Evolutionary conservation across 2,113 vertebrate genomes (phyloP), one percentile per base, ranked within the genome.

Genomic region (Podarcis raffonei): DNA sequence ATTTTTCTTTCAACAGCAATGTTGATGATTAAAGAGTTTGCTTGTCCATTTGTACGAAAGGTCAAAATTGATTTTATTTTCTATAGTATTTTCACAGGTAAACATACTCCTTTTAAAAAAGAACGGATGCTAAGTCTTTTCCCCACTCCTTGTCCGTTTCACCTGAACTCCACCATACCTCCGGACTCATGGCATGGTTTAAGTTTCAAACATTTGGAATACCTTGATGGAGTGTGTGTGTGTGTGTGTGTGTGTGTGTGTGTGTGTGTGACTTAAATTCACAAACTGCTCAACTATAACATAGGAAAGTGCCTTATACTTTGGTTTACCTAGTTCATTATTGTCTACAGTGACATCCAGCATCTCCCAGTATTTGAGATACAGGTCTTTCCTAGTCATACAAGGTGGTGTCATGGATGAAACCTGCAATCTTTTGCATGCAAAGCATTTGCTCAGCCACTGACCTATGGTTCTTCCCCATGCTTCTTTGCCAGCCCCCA

Each of bases 81-180:
- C 0, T 23, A 32, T 59, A 80, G 1, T 1, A 6, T 9, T 75
- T 81, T n/a, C 32, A 9, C 1, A 0, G 6, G 30, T 22, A 7
- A 57, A 13, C 0, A 0, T 1, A 37, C 32, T 35, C 79, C 82
- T 62, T 84, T 66, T 25, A 5, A 2, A n/a, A 81, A 59, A 71
- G 32, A 1, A 82, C 65, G 32, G 27, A 76, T 62, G 39, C 20
- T 32, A 69, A 79, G n/a, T 48, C 53, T 6, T 53, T 53, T 12
- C 48, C 48, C 48, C 48, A 53, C 48, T 53, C 48, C 48, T 53
- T 53, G 48, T 53, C 48, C 9, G 11, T 53, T 53, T 53, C 48
- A 53, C 48, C 48, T 12, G 48, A 53, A 11, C 48, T 53, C 11
- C 48, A 53, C 48, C 48, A 53, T 53, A 12, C 2, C 48, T 53